Evolutionary conservation across 1,140 invertebrate genomes (phyloP).

Genomic region (Drosophila saltans): DNA sequence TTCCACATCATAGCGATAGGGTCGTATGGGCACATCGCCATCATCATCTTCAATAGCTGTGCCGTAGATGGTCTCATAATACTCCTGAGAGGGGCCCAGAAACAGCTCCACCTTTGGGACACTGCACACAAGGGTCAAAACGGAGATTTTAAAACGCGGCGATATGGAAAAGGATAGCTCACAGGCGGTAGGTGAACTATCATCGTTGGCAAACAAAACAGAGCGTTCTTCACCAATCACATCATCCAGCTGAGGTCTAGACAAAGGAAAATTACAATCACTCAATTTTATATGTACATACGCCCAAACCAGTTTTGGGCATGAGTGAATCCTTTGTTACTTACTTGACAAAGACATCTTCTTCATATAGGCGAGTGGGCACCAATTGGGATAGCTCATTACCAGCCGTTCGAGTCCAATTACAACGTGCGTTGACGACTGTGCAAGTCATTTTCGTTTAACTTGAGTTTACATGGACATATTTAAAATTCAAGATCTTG

Average conservation of each 20-base stretch:
- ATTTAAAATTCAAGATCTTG: neutral
- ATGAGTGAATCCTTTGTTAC: conserved; percentile 60
- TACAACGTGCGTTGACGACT: conserved; percentile 56
- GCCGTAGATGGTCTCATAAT: conserved; percentile 71
- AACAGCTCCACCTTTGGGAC: conserved; percentile 73
- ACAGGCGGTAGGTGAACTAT: conserved; percentile 39
- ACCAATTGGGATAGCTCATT: conserved; percentile 53
- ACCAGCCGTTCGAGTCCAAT: conserved; percentile 61
- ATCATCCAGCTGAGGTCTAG: conserved; percentile 64
- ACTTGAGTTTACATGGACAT: neutral
- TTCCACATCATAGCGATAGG: conserved; percentile 77
- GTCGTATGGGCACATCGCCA: conserved; percentile 48
- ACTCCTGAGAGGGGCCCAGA: conserved; percentile 65
- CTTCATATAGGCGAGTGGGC: conserved; percentile 49
- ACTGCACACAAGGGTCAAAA: conserved; percentile 68
- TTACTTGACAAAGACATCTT: conserved; percentile 75
- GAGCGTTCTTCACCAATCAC: conserved; percentile 64
- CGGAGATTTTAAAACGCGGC: conserved; percentile 66
- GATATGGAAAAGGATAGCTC: conserved; percentile 59
- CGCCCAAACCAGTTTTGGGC: conserved; percentile 56
- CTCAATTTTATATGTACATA: conserved; percentile 12
- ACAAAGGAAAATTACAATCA: conserved; percentile 29
- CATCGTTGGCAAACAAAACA: conserved; percentile 49
- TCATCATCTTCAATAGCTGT: conserved; percentile 62
- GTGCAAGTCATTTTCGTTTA: conserved; percentile 46